Evolutionary conservation across 2,113 vertebrate genomes (phyloP).

Genomic region (Plestiodon gilberti): DNA sequence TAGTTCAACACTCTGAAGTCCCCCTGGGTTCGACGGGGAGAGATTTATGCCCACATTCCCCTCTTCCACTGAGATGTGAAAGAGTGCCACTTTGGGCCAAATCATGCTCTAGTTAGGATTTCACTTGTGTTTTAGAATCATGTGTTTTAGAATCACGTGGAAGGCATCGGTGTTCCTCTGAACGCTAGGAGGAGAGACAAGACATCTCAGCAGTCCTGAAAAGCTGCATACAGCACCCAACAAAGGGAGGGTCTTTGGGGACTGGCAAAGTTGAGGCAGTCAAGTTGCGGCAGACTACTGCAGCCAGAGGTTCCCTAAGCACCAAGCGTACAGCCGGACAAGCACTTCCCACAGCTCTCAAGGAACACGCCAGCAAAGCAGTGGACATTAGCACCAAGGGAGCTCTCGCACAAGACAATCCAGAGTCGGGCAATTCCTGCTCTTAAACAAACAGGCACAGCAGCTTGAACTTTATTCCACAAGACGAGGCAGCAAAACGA

Average conservation of each 20-base stretch:
- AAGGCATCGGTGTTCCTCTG: accelerated
- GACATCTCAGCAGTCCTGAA: too few species aligned
- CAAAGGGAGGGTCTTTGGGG: neutral
- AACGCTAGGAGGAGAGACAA: neutral
- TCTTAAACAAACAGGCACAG: neutral
- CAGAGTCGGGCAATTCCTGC: too few species aligned
- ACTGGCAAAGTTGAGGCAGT: too few species aligned
- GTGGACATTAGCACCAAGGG: neutral
- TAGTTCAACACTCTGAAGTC: neutral
- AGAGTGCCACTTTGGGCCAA: neutral
- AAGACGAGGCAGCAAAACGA: neutral
- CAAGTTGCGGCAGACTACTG: too few species aligned
- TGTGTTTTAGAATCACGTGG: neutral
- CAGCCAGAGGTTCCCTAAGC: too few species aligned
- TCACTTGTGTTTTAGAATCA: neutral
- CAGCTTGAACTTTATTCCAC: neutral
- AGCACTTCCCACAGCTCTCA: too few species aligned
- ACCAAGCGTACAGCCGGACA: too few species aligned
- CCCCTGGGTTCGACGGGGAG: neutral
- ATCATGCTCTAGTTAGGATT: neutral
- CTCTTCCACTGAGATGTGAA: neutral
- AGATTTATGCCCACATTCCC: neutral
- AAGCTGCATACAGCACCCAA: neutral
- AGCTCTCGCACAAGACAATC: neutral
- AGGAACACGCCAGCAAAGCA: neutral